Evolutionary conservation across 1,140 invertebrate genomes (phyloP).

Genomic region (Pseudoatta argentina): DNA sequence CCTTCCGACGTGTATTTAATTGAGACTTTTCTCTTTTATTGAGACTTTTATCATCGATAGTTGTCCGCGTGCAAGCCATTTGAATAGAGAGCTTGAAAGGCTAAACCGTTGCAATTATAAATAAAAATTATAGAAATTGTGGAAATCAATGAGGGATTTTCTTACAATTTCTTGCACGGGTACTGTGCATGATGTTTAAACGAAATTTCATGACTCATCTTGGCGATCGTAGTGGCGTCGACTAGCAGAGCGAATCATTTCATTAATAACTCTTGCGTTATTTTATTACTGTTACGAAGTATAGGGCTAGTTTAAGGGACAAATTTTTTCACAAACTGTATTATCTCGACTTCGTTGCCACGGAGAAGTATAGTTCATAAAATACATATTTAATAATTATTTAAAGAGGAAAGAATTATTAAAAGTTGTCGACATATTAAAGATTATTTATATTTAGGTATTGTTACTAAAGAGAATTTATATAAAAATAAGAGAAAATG

Average conservation of each 20-base stretch:
- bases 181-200: neutral
- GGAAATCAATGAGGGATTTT: conserved; percentile 20
- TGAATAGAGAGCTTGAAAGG: conserved; percentile 4
- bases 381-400: conserved; percentile 1
- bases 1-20: conserved; percentile 60
- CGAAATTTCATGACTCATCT: neutral
- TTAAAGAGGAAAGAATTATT: conserved; percentile 24
- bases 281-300: conserved; percentile 18
- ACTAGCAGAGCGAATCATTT: conserved; percentile 25
- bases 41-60: conserved; percentile 24
- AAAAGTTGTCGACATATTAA: conserved; percentile 10
- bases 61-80: neutral
- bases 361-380: neutral
- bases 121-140: neutral
- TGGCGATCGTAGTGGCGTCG: conserved; percentile 12
- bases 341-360: neutral
- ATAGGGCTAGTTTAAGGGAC: conserved; percentile 39
- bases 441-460: conserved; percentile 37
- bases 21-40: conserved; percentile 35
- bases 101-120: neutral
- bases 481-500: conserved; percentile 12
- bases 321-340: neutral
- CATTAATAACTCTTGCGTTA: neutral
- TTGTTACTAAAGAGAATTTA: conserved; percentile 12
- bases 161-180: neutral